Conservation (phyloP, 2,113 vertebrate genomes). For the Leiothrix lutea region DNA sequence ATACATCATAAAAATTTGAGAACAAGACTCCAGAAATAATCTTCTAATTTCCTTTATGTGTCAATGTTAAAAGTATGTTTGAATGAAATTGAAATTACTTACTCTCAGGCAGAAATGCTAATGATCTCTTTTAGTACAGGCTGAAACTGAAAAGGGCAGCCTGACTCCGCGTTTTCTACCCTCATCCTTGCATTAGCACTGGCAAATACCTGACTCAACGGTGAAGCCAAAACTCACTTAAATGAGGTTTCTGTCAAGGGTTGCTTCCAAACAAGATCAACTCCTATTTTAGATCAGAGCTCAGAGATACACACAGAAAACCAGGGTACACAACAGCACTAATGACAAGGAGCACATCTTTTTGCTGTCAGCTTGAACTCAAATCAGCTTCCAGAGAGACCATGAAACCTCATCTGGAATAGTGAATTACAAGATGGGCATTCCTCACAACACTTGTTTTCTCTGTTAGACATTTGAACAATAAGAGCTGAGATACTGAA, state of each 20-base stretch:
- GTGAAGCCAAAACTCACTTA: background rate
- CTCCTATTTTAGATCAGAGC: background rate
- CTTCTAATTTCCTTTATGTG: slow-evolving; percentile 5
- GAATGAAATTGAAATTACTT: background rate
- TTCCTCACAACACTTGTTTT: background rate
- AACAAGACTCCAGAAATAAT: slow-evolving; percentile 17
- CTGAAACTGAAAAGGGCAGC: background rate
- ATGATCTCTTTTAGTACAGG: background rate
- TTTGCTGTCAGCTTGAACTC: background rate
- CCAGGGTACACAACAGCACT: background rate
- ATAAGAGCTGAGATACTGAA: background rate
- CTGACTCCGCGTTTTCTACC: background rate
- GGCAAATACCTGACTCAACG: background rate
- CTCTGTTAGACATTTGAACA: background rate
- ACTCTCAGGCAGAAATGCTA: background rate
- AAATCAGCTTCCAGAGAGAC: background rate
- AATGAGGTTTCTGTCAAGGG: background rate
- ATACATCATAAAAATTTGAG: slow-evolving; percentile 2
- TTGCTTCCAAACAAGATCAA: background rate
- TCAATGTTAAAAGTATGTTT: background rate
- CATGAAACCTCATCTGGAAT: background rate
- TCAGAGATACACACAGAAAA: background rate
- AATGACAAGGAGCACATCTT: background rate
- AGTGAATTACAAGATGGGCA: background rate
- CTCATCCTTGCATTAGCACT: background rate